These are phyloP conservation scores for Sarcophaga caerulescens DNA, from an alignment of 2,888 invertebrate genomes.

Conservation along the genomic window DNA sequence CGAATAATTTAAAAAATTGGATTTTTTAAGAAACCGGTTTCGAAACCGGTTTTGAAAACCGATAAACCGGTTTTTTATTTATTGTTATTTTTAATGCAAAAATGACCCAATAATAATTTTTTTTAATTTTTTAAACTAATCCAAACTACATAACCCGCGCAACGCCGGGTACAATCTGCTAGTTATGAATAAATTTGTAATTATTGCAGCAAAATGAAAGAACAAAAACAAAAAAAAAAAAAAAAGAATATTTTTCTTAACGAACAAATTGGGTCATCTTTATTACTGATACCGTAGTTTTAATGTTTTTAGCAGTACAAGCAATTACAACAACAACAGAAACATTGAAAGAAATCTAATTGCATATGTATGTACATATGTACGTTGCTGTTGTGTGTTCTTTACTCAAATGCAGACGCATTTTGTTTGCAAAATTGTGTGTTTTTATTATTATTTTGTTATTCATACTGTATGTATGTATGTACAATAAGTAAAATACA, in stretches of 20 bases:
- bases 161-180: no score
- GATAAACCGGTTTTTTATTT: no score
- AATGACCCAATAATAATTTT: no score
- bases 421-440: neutral
- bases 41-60: no score
- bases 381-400: conserved; percentile 30
- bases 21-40: no score
- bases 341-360: conserved; percentile 20
- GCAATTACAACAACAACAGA: neutral
- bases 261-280: conserved; percentile 64
- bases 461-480: neutral
- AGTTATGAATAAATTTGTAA: no score
- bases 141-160: no score
- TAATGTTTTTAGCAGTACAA: conserved; percentile 42
- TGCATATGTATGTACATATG: conserved; percentile 23
- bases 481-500: conserved; percentile 34
- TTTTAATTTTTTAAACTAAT: no score
- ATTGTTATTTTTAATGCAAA: no score
- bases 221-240: no score
- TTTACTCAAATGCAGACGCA: neutral
- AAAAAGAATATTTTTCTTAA: neutral
- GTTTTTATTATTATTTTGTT: conserved; percentile 46
- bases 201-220: no score
- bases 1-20: no score
- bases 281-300: conserved; percentile 53